A percentile compares a stretch with the other conserved stretches of the same genome.
Evolutionary conservation across 2,113 vertebrate species (phyloP).

Genomic region (Canis aureus): DNA sequence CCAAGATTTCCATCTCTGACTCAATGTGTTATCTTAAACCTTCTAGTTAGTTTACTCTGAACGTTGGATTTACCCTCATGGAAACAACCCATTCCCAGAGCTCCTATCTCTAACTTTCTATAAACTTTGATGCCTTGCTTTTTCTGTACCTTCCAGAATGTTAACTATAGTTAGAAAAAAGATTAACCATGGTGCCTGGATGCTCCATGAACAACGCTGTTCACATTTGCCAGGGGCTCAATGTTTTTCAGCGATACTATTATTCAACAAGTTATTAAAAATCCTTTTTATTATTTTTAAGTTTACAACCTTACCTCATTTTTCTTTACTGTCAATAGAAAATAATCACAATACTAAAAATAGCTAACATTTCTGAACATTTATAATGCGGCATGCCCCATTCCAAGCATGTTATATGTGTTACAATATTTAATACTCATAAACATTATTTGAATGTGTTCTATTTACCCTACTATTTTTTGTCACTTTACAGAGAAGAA

Average conservation of each 20-base stretch:
- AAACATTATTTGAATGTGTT: slow-evolving; percentile 2
- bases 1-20: background rate
- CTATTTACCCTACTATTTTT: background rate
- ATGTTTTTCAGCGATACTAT: background rate
- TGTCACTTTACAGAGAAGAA: background rate
- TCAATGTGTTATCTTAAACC: background rate
- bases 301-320: background rate
- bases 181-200: background rate
- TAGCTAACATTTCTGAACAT: background rate
- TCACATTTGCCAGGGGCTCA: background rate
- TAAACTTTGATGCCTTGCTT: background rate
- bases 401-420: background rate
- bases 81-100: background rate
- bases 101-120: background rate
- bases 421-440: background rate
- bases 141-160: background rate
- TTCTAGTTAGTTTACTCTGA: background rate
- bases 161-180: background rate
- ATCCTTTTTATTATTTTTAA: slow-evolving; percentile 9
- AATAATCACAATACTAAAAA: background rate
- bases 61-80: background rate
- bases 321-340: background rate
- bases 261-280: background rate
- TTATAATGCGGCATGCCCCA: background rate
- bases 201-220: background rate